A percentile compares a stretch with the other conserved stretches of the same genome.
phyloP scores from a whole-genome alignment of 2,113 vertebrate genomes.

The Uropsilus gracilis region DNA sequence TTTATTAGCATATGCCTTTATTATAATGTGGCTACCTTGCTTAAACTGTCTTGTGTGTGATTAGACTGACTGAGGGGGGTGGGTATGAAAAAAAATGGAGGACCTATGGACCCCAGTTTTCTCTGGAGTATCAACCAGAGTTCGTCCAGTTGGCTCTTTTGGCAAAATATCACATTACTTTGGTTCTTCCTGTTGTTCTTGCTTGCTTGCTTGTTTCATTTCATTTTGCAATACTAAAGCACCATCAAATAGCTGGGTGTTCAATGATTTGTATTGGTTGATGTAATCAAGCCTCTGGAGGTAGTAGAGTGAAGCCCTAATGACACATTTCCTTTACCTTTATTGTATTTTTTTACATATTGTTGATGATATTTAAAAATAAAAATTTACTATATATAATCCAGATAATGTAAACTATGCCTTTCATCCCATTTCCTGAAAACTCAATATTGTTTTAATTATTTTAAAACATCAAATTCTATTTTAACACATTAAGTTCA shows the following conservation, averaged over 20 bases:
- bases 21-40: too few species aligned
- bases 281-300: not conserved
- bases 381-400: not conserved
- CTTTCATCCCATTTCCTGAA: not conserved
- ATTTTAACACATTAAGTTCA: not conserved
- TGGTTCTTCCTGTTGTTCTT: not conserved
- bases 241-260: not conserved
- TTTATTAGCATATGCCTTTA: too few species aligned
- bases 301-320: not conserved
- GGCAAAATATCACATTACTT: not conserved
- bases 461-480: not conserved
- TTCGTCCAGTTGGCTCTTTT: not conserved
- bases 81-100: not conserved
- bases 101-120: accelerated
- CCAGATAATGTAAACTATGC: not conserved
- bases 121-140: not conserved
- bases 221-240: not conserved
- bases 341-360: not conserved
- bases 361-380: not conserved
- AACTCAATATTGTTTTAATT: not conserved
- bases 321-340: not conserved
- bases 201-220: not conserved
- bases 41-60: not conserved
- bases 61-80: not conserved
- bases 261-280: not conserved